phyloP scores from a whole-genome alignment of 2,113 vertebrate genomes.

The Myxocyprinus asiaticus region DNA sequence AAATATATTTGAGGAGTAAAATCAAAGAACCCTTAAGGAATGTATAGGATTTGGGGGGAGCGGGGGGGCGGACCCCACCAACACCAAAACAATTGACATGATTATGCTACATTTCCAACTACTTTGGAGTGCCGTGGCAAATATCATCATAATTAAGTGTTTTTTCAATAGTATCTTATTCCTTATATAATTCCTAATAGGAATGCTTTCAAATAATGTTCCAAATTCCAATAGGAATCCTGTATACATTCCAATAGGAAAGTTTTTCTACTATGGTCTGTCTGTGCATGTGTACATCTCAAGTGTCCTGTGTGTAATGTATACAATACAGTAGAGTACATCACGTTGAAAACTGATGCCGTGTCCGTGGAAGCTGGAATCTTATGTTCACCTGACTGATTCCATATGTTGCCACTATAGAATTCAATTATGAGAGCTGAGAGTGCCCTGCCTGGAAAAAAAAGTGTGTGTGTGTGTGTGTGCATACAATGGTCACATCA shows the following conservation, averaged over 20 bases:
- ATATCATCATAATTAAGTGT: too few relatives aligned
- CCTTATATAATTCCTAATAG: too few relatives aligned
- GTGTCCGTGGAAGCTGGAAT: background rate
- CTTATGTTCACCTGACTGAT: background rate
- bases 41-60: background rate
- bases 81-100: too few relatives aligned
- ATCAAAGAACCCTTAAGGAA: background rate
- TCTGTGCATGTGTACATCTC: background rate
- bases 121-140: too few relatives aligned
- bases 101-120: too few relatives aligned
- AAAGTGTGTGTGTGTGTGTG: background rate
- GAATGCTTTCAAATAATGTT: background rate
- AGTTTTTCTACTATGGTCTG: background rate
- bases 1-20: background rate
- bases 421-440: too few relatives aligned
- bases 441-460: background rate
- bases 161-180: too few relatives aligned
- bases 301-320: background rate
- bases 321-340: background rate
- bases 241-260: too few relatives aligned
- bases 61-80: too few relatives aligned
- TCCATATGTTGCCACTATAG: background rate
- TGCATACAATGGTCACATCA: background rate
- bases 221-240: background rate
- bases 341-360: background rate